A percentile compares a stretch with the other conserved stretches of the same genome.
Conservation (phyloP, 2,888 invertebrate species). For the Oscheius sp. region DNA sequence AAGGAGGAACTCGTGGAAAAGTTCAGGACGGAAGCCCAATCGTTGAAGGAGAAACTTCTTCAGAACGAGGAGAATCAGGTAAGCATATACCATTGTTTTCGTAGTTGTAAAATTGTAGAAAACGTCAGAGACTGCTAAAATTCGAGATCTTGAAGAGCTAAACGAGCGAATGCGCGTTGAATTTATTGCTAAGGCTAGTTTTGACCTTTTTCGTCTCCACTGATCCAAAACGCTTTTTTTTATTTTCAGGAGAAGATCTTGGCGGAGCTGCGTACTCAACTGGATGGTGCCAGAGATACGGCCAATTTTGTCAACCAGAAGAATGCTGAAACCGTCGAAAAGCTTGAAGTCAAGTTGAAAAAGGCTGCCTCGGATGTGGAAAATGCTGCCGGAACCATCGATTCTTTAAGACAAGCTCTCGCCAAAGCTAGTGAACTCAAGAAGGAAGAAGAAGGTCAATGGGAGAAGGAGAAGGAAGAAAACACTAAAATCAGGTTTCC, state of each 20-base stretch:
- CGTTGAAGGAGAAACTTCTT: conserved; percentile 2
- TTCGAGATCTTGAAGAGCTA: conserved; percentile 49
- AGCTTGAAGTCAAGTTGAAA: conserved; percentile 3
- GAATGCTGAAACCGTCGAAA: background rate
- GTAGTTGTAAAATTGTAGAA: conserved; percentile 29
- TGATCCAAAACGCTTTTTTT: background rate
- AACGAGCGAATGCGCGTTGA: conserved; percentile 59
- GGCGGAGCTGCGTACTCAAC: conserved; percentile 42
- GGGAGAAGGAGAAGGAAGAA: conserved; percentile 2
- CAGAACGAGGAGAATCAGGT: background rate
- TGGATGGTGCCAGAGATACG: conserved; percentile 30
- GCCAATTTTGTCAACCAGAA: background rate
- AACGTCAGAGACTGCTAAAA: conserved; percentile 29
- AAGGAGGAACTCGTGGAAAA: background rate
- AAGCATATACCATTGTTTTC: background rate
- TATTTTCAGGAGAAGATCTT: conserved; percentile 53
- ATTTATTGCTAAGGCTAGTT: conserved; percentile 55
- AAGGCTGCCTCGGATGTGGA: conserved; percentile 8
- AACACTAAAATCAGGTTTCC: conserved; percentile 21
- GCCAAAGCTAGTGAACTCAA: background rate
- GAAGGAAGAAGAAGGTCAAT: conserved; percentile 6
- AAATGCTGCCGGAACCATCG: conserved; percentile 3
- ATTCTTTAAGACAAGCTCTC: conserved; percentile 14
- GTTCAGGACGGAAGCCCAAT: background rate
- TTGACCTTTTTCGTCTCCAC: conserved; percentile 10